These are phyloP conservation scores for Diacarnus erythraeanus DNA, from an alignment of 37 sponge, comb jelly and placozoan genomes.

Conservation along the genomic window DNA sequence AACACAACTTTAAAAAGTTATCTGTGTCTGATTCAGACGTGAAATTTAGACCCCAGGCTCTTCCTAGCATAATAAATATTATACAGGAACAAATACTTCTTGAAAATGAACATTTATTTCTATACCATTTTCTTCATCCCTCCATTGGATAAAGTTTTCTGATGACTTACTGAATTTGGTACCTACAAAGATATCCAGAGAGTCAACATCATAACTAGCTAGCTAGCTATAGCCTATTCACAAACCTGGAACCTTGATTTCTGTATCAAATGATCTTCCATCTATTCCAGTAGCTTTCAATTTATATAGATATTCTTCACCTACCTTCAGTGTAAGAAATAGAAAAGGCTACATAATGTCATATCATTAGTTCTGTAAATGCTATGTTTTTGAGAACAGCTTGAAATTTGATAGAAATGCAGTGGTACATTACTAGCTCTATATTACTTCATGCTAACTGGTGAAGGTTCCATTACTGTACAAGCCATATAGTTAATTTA, in stretches of 20 bases:
- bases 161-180: slow-evolving; percentile 35
- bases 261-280: slow-evolving; percentile 28
- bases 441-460: no score
- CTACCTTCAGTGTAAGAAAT: slow-evolving; percentile 20
- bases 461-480: no score
- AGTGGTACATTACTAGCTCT: no score
- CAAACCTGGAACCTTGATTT: slow-evolving; percentile 48
- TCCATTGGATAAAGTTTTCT: slow-evolving; percentile 56
- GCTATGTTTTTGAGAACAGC: no score
- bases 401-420: no score
- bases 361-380: no score
- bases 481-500: no score
- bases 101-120: no score
- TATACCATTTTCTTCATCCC: slow-evolving; percentile 25
- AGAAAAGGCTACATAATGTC: no score
- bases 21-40: slow-evolving; percentile 48
- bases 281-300: slow-evolving; percentile 44
- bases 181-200: slow-evolving; percentile 9
- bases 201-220: neutral
- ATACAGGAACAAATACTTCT: no score
- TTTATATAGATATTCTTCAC: slow-evolving; percentile 32
- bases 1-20: slow-evolving; percentile 52
- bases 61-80: no score
- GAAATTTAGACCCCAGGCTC: slow-evolving; percentile 65
- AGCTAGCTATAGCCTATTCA: neutral